These are phyloP conservation scores for Sciurus carolinensis DNA, from an alignment of 2,797 vertebrate genomes.

Conservation along the genomic window DNA sequence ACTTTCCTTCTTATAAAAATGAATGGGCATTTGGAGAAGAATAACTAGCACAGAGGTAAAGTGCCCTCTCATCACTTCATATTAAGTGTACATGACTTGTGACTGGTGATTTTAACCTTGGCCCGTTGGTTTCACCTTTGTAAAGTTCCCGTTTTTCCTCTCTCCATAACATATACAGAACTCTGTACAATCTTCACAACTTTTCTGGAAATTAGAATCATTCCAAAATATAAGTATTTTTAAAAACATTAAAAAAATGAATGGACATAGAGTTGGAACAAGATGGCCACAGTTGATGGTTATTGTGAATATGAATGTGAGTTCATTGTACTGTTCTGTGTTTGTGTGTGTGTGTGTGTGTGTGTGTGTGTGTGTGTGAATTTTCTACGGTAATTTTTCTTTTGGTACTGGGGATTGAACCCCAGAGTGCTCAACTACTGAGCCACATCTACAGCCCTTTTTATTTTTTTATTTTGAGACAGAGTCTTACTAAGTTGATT, in stretches of 20 bases:
- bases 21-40: neutral
- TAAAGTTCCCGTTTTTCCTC: neutral
- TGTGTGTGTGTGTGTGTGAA: neutral
- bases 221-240: too few relatives aligned
- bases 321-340: neutral
- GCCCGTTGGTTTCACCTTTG: neutral
- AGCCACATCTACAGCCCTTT: too few relatives aligned
- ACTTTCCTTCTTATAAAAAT: neutral
- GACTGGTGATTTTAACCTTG: neutral
- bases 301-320: neutral
- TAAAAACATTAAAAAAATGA: neutral
- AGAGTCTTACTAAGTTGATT: too few relatives aligned
- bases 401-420: too few relatives aligned
- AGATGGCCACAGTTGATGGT: neutral
- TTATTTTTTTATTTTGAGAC: too few relatives aligned
- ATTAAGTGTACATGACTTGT: neutral
- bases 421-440: too few relatives aligned
- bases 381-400: too few relatives aligned
- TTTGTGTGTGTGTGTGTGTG: neutral
- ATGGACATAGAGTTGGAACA: too few relatives aligned
- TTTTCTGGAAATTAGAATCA: too few relatives aligned
- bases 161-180: neutral
- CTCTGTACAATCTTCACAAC: too few relatives aligned
- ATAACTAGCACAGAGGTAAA: slow-evolving; percentile 11
- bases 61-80: neutral